These are phyloP conservation scores for Ara ararauna DNA, from an alignment of 2,797 vertebrate genomes.

Conservation along the genomic window DNA sequence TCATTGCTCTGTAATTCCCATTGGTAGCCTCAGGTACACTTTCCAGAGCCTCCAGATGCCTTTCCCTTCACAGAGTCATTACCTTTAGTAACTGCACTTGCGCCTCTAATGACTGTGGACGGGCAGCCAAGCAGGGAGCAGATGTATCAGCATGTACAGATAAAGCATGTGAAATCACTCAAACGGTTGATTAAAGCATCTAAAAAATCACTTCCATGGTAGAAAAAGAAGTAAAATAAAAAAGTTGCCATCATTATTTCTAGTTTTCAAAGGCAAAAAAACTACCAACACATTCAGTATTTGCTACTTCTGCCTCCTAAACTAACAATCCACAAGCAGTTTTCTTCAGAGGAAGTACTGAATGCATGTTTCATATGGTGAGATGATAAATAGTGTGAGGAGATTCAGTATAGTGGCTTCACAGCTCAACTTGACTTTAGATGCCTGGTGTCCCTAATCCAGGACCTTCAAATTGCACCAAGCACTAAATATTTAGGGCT, in stretches of 20 bases:
- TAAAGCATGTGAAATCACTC: not conserved
- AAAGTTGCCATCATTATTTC: not conserved
- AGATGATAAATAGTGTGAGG: not conserved
- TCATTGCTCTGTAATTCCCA: not conserved
- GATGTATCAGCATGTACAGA: not conserved
- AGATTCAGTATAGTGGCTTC: not conserved
- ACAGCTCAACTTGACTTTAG: not conserved
- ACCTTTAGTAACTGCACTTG: not conserved
- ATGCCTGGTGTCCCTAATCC: not conserved
- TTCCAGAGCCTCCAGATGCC: not conserved
- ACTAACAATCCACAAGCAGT: not conserved
- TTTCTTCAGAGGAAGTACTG: not conserved
- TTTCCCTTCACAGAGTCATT: not conserved
- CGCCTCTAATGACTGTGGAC: not conserved
- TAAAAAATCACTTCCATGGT: not conserved
- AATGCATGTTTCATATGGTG: not conserved
- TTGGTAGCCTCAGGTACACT: not conserved
- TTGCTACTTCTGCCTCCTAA: not conserved
- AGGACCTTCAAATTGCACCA: not conserved
- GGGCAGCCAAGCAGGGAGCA: not conserved
- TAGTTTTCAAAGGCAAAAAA: not conserved
- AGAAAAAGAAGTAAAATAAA: not conserved
- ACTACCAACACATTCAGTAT: not conserved
- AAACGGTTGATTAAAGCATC: not conserved
- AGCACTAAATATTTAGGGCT: not conserved